Percentiles rank a stretch among this genome's conserved stretches.
phyloP scores from a whole-genome alignment of 2,888 invertebrate species.

The Disparrhopalites patrizii region DNA sequence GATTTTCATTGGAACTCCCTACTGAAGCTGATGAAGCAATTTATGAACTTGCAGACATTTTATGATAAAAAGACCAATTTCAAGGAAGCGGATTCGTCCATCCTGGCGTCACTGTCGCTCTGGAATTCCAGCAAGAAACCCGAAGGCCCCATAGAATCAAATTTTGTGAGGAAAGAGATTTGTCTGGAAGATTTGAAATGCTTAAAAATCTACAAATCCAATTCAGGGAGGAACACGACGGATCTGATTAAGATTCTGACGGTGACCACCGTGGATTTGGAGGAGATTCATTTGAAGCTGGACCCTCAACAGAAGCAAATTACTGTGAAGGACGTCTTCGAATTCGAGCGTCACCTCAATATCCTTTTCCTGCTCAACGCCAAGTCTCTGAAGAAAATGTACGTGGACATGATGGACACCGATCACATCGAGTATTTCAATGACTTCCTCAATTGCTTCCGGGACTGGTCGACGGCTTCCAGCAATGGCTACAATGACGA shows the following conservation, averaged over 20 bases:
- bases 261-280: neutral
- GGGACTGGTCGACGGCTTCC: slow-evolving; percentile 6
- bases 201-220: slow-evolving; percentile 5
- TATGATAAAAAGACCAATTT: slow-evolving; percentile 4
- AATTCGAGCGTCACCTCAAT: slow-evolving; percentile 23
- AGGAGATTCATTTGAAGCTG: slow-evolving; percentile 9
- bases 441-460: slow-evolving; percentile 14
- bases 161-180: slow-evolving; percentile 12
- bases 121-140: slow-evolving; percentile 5
- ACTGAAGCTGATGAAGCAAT: slow-evolving; percentile 7
- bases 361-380: slow-evolving; percentile 12
- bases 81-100: neutral
- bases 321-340: slow-evolving; percentile 4
- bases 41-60: slow-evolving; percentile 17
- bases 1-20: slow-evolving; percentile 9
- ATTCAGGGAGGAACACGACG: slow-evolving; percentile 11
- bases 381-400: neutral
- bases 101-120: neutral
- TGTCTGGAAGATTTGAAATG: slow-evolving; percentile 18
- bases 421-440: slow-evolving; percentile 19
- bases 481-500: neutral
- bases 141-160: neutral
- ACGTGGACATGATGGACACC: slow-evolving; percentile 25
- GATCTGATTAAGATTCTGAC: slow-evolving; percentile 15
- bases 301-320: neutral